phyloP scores from a whole-genome alignment of 2,797 vertebrate genomes.

The Cryptoblepharus egeriae region DNA sequence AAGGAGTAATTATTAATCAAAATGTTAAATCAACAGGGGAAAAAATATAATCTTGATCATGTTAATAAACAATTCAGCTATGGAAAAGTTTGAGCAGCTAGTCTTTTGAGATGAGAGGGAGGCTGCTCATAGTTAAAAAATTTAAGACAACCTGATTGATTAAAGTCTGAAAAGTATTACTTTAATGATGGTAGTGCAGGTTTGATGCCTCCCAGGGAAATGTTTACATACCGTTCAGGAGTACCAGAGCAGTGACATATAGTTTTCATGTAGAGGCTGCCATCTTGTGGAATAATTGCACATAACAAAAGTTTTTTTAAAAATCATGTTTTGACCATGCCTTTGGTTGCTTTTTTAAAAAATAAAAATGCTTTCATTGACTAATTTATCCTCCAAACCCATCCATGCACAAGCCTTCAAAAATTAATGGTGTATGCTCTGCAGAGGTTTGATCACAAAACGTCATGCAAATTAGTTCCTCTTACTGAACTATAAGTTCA shows the following conservation, averaged over 20 bases:
- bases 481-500: too few species aligned
- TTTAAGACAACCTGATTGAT: conserved; percentile 33
- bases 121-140: not conserved
- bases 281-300: conserved; percentile 73
- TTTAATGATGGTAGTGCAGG: conserved; percentile 27
- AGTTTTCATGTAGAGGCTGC: conserved; percentile 65
- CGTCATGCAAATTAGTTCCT: not conserved
- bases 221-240: conserved; percentile 4
- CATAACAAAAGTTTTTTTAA: conserved; percentile 29
- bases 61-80: too few species aligned
- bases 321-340: fast-evolving
- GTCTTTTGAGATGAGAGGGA: not conserved
- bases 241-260: fast-evolving
- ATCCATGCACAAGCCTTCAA: not conserved
- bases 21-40: too few species aligned
- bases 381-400: conserved; percentile 6
- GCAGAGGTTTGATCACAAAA: not conserved
- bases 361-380: not conserved
- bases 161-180: conserved; percentile 47
- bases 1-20: too few species aligned
- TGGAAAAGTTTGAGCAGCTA: not conserved
- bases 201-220: conserved; percentile 50
- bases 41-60: too few species aligned
- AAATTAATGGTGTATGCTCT: not conserved
- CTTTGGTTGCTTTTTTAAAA: not conserved